Percentiles rank a stretch among this genome's conserved stretches.
Evolutionary conservation across 2,888 invertebrate species (phyloP).

Genomic region (Scaeva pyrastri): DNA sequence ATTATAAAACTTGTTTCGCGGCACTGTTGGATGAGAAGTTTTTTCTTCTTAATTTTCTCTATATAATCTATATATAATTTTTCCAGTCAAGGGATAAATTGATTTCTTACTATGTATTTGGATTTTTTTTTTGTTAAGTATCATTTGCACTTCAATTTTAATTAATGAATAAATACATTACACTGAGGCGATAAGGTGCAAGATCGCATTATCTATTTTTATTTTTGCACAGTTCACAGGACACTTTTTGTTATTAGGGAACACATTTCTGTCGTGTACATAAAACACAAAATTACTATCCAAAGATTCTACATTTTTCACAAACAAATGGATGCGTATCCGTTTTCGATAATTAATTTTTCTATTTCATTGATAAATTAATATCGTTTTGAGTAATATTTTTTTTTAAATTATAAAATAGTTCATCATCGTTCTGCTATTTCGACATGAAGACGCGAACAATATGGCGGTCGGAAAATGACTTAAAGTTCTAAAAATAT

Average conservation of each 20-base stretch:
- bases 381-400: slow-evolving; percentile 77
- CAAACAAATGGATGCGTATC: not conserved
- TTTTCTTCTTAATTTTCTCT: slow-evolving; percentile 66
- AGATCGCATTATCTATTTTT: slow-evolving; percentile 25
- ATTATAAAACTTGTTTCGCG: slow-evolving; percentile 76
- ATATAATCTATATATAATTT: slow-evolving; percentile 31
- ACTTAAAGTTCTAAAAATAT: slow-evolving; percentile 74
- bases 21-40: slow-evolving; percentile 63
- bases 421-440: slow-evolving; percentile 78
- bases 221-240: slow-evolving; percentile 40
- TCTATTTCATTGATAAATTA: slow-evolving; percentile 76
- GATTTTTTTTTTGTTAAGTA: not conserved
- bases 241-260: not conserved
- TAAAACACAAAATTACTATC: slow-evolving; percentile 3
- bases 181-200: not conserved
- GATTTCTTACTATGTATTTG: slow-evolving; percentile 28
- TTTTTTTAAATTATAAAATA: slow-evolving; percentile 78
- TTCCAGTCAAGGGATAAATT: slow-evolving; percentile 32
- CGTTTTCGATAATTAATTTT: slow-evolving; percentile 31
- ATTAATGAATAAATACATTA: slow-evolving; percentile 8
- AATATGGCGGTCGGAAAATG: slow-evolving; percentile 77
- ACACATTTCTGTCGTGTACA: slow-evolving; percentile 33
- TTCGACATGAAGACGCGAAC: slow-evolving; percentile 78
- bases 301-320: slow-evolving; percentile 30
- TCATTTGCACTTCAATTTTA: not conserved